Percentiles rank a stretch among this genome's conserved stretches.
These are phyloP conservation scores for Tachuris rubrigastra DNA, from an alignment of 2,113 vertebrate species.

Conservation along the genomic window DNA sequence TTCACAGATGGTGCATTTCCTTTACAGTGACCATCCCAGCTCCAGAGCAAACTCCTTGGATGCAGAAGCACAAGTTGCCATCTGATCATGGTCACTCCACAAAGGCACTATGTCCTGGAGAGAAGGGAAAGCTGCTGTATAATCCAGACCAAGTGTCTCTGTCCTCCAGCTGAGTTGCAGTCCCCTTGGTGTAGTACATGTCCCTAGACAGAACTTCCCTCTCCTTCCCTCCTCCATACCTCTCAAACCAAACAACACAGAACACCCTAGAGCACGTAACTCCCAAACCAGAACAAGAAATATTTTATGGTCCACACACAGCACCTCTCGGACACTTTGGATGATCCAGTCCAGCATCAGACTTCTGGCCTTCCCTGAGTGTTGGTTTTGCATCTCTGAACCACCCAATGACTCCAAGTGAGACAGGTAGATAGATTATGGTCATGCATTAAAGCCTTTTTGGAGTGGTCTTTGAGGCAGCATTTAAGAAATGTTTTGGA, in stretches of 20 bases:
- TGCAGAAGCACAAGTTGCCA: background rate
- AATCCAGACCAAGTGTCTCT: background rate
- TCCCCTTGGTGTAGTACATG: no score
- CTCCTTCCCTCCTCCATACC: background rate
- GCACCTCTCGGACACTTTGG: background rate
- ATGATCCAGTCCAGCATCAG: background rate
- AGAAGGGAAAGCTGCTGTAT: background rate
- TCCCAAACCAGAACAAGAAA: background rate
- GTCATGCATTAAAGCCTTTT: background rate
- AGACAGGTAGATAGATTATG: background rate
- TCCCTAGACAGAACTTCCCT: background rate
- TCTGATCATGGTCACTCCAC: background rate
- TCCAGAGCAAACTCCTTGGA: background rate
- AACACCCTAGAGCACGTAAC: background rate
- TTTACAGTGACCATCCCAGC: background rate
- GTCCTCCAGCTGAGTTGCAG: background rate
- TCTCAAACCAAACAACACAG: background rate
- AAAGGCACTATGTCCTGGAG: rapidly evolving
- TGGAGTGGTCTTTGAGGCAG: background rate
- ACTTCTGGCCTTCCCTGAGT: background rate
- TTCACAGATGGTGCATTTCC: background rate
- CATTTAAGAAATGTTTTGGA: background rate
- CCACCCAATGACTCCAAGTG: background rate
- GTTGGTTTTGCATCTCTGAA: background rate
- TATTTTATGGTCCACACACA: background rate